phyloP scores from a whole-genome alignment of 2,113 vertebrate genomes.

The Microcebus jonahi region DNA sequence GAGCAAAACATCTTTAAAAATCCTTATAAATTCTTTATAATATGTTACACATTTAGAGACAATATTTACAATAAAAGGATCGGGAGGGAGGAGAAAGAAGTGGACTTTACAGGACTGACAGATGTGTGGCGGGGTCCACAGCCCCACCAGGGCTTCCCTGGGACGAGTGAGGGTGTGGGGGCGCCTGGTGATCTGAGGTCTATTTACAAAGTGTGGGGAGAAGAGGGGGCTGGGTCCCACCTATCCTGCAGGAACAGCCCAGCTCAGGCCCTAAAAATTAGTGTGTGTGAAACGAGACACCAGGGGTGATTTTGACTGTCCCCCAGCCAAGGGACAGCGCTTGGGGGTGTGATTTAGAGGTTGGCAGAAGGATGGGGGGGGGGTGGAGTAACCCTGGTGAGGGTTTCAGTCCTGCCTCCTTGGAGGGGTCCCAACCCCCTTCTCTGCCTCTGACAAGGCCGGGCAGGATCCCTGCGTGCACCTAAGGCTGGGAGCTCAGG shows the following conservation, averaged over 20 bases:
- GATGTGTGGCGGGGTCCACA: constrained; percentile 56
- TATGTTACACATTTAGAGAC: constrained; percentile 93
- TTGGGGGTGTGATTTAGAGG: background rate
- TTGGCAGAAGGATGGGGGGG: background rate
- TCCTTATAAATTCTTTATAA: constrained; percentile 93
- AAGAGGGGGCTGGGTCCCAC: background rate
- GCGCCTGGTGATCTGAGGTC: background rate
- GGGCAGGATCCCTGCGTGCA: background rate
- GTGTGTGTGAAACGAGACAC: background rate
- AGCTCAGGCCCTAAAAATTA: background rate
- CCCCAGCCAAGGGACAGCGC: background rate
- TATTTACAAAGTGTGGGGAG: constrained; percentile 68
- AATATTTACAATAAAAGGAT: constrained; percentile 90
- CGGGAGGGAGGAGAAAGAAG: background rate
- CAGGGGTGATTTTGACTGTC: background rate
- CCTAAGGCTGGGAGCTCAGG: background rate
- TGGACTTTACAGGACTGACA: constrained; percentile 86
- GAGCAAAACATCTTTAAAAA: constrained; percentile 90
- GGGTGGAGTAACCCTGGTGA: background rate
- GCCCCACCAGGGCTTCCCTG: constrained; percentile 66
- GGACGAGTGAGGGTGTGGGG: constrained; percentile 72
- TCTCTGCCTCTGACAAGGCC: background rate
- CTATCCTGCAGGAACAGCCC: constrained; percentile 50
- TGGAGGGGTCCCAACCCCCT: background rate
- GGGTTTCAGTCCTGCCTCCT: background rate